phyloP scores from a whole-genome alignment of 2,888 invertebrate species.

The Eupithecia centaureata region DNA sequence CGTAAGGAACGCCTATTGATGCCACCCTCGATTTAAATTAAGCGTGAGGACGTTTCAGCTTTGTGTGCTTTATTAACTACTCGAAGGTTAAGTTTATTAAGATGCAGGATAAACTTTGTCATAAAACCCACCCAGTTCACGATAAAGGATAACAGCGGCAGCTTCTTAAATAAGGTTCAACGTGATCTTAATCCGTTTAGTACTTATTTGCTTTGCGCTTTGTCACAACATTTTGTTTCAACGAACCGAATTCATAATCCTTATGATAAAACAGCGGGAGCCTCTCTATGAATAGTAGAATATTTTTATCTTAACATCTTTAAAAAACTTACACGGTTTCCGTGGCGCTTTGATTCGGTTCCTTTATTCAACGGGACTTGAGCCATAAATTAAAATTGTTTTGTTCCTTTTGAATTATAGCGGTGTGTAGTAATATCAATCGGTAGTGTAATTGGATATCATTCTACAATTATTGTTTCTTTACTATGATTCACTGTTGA shows the following conservation, averaged over 20 bases:
- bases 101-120: constrained; percentile 23
- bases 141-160: constrained; percentile 33
- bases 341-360: constrained; percentile 80
- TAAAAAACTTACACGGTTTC: constrained; percentile 70
- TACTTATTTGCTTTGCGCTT: constrained; percentile 67
- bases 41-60: constrained; percentile 33
- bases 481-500: constrained; percentile 66
- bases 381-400: constrained; percentile 78
- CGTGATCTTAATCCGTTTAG: constrained; percentile 65
- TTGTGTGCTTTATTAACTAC: constrained; percentile 25
- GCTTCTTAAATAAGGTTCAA: constrained; percentile 47
- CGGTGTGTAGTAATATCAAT: constrained; percentile 82
- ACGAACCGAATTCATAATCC: constrained; percentile 72
- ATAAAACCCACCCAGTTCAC: constrained; percentile 29
- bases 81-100: constrained; percentile 9
- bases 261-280: constrained; percentile 82
- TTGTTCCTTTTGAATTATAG: constrained; percentile 81
- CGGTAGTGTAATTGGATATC: constrained; percentile 82
- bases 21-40: constrained; percentile 46
- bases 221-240: constrained; percentile 79
- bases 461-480: constrained; percentile 70
- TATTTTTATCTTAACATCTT: constrained; percentile 76
- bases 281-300: constrained; percentile 74
- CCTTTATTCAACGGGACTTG: constrained; percentile 79
- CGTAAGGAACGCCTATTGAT: constrained; percentile 47